Percentiles rank a stretch among this genome's conserved stretches.
These are phyloP conservation scores for Seriola quinqueradiata DNA, from an alignment of 2,113 vertebrate genomes.

Conservation along the genomic window DNA sequence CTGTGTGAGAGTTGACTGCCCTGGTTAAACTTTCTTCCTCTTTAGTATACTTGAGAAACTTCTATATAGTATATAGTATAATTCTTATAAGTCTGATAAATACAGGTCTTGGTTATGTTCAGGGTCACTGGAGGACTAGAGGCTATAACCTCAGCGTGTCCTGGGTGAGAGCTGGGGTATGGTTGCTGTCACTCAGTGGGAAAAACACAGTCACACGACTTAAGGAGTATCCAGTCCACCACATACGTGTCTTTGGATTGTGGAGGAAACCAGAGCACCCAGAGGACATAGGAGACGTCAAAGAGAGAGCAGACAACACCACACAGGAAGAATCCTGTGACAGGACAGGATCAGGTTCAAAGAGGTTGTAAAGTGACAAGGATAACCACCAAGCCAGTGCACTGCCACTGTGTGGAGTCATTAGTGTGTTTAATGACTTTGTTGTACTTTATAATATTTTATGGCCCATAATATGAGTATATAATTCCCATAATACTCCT, in stretches of 20 bases:
- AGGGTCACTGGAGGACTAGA: not conserved
- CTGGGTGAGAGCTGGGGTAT: not conserved
- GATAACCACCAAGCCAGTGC: not conserved
- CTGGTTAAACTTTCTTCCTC: not conserved
- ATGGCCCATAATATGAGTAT: not conserved
- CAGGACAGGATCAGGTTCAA: not conserved
- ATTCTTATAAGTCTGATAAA: not conserved
- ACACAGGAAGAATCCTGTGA: not conserved
- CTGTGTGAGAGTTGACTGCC: too few species aligned
- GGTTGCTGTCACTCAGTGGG: not conserved
- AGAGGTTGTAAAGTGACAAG: not conserved
- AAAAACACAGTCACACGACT: constrained; percentile 8
- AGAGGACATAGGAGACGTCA: constrained; percentile 8
- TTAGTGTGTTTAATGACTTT: constrained; percentile 1
- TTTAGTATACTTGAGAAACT: not conserved
- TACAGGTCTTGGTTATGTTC: not conserved
- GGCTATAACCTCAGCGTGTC: not conserved
- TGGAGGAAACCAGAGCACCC: constrained; percentile 6
- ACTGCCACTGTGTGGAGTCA: not conserved
- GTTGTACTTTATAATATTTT: not conserved
- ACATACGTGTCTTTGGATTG: not conserved
- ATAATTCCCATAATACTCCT: constrained; percentile 1
- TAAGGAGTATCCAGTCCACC: not conserved
- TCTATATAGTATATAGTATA: too few species aligned
- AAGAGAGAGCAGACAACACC: constrained; percentile 8